A percentile compares a stretch with the other conserved stretches of the same genome.
These are phyloP conservation scores for Parnassius orleans DNA, from an alignment of 2,888 invertebrate genomes.

Conservation along the genomic window DNA sequence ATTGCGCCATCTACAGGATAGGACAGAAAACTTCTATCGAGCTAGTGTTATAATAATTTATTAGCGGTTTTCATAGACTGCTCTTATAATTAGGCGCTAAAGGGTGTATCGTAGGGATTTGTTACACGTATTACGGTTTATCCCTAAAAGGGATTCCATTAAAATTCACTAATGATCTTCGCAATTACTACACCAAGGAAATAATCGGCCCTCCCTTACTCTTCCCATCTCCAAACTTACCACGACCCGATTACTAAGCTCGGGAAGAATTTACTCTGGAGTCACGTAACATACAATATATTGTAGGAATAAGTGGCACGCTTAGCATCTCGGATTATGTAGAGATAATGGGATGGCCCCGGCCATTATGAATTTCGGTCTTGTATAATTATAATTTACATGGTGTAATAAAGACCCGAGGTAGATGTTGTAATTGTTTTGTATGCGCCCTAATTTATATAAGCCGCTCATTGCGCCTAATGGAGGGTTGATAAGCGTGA, in stretches of 20 bases:
- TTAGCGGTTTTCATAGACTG: background rate
- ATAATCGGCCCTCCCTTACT: slow-evolving; percentile 13
- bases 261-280: slow-evolving; percentile 28
- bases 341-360: slow-evolving; percentile 28
- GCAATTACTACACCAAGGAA: slow-evolving; percentile 20
- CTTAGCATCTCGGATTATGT: slow-evolving; percentile 34
- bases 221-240: slow-evolving; percentile 2
- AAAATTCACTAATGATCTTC: slow-evolving; percentile 24
- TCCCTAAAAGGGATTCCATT: slow-evolving; percentile 18
- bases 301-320: slow-evolving; percentile 32
- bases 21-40: too few species aligned
- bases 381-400: slow-evolving; percentile 21
- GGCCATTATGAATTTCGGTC: slow-evolving; percentile 14
- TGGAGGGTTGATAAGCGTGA: slow-evolving; percentile 1
- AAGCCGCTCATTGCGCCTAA: background rate
- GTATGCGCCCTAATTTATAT: slow-evolving; percentile 4
- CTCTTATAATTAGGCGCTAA: slow-evolving; percentile 1
- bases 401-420: slow-evolving; percentile 12
- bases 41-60: background rate
- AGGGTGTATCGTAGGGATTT: background rate
- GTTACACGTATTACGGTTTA: slow-evolving; percentile 3
- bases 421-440: slow-evolving; percentile 15
- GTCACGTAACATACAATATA: slow-evolving; percentile 27
- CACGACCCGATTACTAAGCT: background rate
- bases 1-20: too few species aligned